Conservation (phyloP, 2,113 vertebrate species). For the Lepus europaeus region DNA sequence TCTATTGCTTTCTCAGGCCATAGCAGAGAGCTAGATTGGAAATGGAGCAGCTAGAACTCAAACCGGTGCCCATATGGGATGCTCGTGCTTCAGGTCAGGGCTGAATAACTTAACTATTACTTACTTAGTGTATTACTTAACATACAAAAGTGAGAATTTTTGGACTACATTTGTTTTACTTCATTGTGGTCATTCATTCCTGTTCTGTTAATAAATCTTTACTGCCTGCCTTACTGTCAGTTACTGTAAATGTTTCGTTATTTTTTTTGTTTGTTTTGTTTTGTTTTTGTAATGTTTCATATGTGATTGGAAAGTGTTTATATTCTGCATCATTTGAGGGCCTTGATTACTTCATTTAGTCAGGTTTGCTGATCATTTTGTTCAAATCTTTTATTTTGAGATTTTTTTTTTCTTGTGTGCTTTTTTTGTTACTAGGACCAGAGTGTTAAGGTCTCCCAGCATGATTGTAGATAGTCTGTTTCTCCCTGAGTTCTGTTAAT, state of each 20-base stretch:
- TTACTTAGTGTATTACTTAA: slow-evolving; percentile 40
- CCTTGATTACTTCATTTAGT: not conserved
- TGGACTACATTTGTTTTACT: not conserved
- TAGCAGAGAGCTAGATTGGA: too few species aligned
- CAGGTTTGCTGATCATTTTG: slow-evolving; percentile 16
- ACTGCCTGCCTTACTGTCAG: not conserved
- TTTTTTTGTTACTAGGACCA: not conserved
- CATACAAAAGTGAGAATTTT: not conserved
- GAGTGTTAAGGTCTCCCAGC: not conserved
- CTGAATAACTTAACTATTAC: not conserved
- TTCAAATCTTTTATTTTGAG: not conserved
- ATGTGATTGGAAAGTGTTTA: not conserved
- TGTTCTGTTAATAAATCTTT: slow-evolving; percentile 9
- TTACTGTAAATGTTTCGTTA: not conserved
- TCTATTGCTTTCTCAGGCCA: too few species aligned
- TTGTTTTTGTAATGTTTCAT: not conserved
- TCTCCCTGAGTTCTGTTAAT: slow-evolving; percentile 33
- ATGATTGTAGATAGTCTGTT: not conserved
- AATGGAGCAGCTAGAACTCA: too few species aligned
- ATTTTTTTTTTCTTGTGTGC: not conserved
- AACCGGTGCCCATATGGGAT: too few species aligned
- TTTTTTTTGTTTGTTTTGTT: too few species aligned
- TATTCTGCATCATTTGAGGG: not conserved
- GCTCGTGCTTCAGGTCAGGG: too few species aligned
- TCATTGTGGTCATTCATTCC: slow-evolving; percentile 6